Evolutionary conservation across 2,888 invertebrate genomes (phyloP), one percentile per base, ranked within the genome.

Genomic region (Ormyrus nitidulus): DNA sequence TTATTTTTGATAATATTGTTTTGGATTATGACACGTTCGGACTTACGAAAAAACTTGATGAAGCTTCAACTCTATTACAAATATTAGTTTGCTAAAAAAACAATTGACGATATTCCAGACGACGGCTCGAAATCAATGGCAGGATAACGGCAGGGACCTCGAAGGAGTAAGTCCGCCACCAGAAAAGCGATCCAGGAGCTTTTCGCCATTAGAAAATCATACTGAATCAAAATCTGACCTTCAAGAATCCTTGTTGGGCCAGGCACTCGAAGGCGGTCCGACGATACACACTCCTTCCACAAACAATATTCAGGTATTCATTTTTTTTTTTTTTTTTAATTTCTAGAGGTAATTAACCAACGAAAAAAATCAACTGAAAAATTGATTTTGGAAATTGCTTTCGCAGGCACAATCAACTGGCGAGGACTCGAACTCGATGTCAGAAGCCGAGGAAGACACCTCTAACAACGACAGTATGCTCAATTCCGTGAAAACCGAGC

Each of bases 401-500:
- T 71, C 8, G 81, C 92, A 93, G 90, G 93, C 94, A 73, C 94
- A 94, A 89, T 94, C 94, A 83, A 94, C 95, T 61, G 96, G 96
- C 66, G 96, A 96, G 88, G 96, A 96, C 86, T 96, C 96, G 83
- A 94, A 94, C 88, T 96, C 96, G 82, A 87, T 89, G 85, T 89
- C 90, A 72, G 90, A 90, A 78, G 90, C 90, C 82, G 90, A 90
- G 81, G 90, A 90, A 82, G 90, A 90, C 70, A 88, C 87, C 77
- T 90, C 90, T 77, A 90, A 90, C 80, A 96, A 96, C 86, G 96
- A 96, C 87, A 95, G 95, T 76, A 96, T 95, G 83, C 93, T 95
- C 82, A 96, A 96, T 86, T 93, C 93, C 82, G 94, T 95, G 85
- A 95, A 95, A 91, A 94, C 95, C 87, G 95, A 95, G 89, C 95